phyloP scores from a whole-genome alignment of 2,888 invertebrate species.

The Cyclophora albipunctata region DNA sequence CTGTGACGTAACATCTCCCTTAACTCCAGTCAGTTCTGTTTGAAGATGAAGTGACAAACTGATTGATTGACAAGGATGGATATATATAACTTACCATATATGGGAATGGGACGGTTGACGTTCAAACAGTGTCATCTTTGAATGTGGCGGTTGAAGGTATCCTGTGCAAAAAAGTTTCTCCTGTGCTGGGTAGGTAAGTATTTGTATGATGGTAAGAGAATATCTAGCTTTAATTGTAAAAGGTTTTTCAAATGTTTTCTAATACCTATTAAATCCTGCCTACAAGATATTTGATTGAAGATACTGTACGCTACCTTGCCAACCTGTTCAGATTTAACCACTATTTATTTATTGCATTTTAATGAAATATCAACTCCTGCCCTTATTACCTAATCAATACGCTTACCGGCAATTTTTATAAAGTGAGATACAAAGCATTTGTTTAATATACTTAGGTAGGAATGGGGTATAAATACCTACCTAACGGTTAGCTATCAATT shows the following conservation, averaged over 20 bases:
- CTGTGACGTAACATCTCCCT: slow-evolving; percentile 60
- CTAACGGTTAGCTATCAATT: too few relatives aligned
- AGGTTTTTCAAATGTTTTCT: too few relatives aligned
- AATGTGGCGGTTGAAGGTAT: slow-evolving; percentile 58
- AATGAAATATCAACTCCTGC: too few relatives aligned
- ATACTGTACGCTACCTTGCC: neutral
- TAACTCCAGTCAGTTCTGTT: slow-evolving; percentile 44
- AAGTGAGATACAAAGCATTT: too few relatives aligned
- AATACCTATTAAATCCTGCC: too few relatives aligned
- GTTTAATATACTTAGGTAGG: too few relatives aligned
- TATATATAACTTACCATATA: slow-evolving; percentile 54
- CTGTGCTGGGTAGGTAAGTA: slow-evolving; percentile 8
- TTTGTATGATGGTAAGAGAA: neutral
- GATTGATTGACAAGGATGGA: slow-evolving; percentile 51
- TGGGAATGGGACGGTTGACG: slow-evolving; percentile 62
- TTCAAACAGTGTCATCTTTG: slow-evolving; percentile 59
- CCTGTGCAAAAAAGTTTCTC: slow-evolving; percentile 49
- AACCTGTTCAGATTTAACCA: too few relatives aligned
- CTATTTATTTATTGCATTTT: too few relatives aligned
- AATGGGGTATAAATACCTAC: too few relatives aligned
- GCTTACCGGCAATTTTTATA: too few relatives aligned
- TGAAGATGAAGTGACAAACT: slow-evolving; percentile 49
- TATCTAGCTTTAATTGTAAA: neutral
- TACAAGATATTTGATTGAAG: too few relatives aligned
- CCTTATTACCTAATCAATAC: too few relatives aligned